Evolutionary conservation across 2,113 vertebrate species (phyloP).

Genomic region (Varanus komodoensis): DNA sequence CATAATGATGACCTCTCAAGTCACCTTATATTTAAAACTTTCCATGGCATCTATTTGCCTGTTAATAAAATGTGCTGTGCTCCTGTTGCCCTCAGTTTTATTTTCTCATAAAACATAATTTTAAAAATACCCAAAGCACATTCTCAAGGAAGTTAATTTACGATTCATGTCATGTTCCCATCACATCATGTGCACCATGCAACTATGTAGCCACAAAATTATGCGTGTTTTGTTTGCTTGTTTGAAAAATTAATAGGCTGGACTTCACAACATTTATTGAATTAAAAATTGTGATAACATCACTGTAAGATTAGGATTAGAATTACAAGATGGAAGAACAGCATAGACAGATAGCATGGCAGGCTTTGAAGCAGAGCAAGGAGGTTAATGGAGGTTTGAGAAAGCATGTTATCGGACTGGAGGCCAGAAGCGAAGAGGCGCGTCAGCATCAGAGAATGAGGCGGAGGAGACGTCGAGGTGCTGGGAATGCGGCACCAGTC

Average conservation of each 20-base stretch:
- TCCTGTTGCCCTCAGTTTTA: neutral
- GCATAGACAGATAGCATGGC: neutral
- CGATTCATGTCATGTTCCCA: neutral
- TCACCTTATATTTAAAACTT: neutral
- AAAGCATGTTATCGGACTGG: no score
- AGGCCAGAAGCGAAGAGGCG: no score
- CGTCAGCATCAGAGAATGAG: no score
- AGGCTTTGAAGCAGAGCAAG: no score
- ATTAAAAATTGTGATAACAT: neutral
- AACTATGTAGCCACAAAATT: neutral
- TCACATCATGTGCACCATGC: neutral
- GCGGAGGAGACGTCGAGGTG: no score
- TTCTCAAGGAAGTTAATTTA: neutral
- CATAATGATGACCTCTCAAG: neutral
- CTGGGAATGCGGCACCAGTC: no score
- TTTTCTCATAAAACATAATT: rapidly evolving
- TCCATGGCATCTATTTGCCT: neutral
- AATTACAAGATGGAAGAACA: neutral
- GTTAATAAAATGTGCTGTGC: rapidly evolving
- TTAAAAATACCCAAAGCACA: neutral
- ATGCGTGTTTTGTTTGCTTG: neutral
- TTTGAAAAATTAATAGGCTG: neutral
- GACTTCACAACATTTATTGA: neutral
- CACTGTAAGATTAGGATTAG: neutral
- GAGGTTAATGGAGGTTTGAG: no score